Conservation (phyloP, 2,888 invertebrate genomes). For the Tineola bisselliella region DNA sequence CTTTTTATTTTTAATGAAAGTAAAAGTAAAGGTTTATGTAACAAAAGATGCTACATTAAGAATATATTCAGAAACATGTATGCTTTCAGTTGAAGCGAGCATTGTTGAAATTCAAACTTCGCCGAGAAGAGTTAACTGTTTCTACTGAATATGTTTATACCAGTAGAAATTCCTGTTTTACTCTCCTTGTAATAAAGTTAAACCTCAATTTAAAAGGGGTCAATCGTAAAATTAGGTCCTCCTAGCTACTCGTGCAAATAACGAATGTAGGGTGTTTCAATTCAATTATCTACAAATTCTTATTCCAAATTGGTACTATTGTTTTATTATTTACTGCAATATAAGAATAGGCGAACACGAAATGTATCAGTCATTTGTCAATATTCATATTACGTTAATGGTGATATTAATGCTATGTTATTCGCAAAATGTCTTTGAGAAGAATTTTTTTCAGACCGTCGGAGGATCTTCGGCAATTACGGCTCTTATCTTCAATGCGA, state of each 20-base stretch:
- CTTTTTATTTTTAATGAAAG: too few species aligned
- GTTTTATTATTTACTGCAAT: background rate
- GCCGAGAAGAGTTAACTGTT: background rate
- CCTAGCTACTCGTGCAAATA: background rate
- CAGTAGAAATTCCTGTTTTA: background rate
- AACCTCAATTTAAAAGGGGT: conserved; percentile 3
- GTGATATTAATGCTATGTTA: background rate
- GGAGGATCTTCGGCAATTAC: conserved; percentile 49
- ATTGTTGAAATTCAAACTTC: too few species aligned
- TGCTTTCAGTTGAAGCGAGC: too few species aligned
- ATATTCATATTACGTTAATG: background rate
- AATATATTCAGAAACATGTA: too few species aligned
- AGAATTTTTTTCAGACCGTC: conserved; percentile 20
- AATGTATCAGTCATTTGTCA: background rate
- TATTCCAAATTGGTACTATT: background rate
- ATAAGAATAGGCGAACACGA: background rate
- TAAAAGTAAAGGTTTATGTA: too few species aligned
- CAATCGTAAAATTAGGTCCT: background rate
- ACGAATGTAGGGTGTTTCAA: background rate
- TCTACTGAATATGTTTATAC: background rate
- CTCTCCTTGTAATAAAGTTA: background rate
- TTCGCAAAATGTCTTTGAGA: background rate
- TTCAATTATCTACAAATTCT: background rate
- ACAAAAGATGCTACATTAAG: too few species aligned
- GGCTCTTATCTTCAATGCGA: conserved; percentile 46